Percentiles rank a stretch among this genome's conserved stretches.
phyloP scores from a whole-genome alignment of 2,888 invertebrate genomes.

The Tineola bisselliella region DNA sequence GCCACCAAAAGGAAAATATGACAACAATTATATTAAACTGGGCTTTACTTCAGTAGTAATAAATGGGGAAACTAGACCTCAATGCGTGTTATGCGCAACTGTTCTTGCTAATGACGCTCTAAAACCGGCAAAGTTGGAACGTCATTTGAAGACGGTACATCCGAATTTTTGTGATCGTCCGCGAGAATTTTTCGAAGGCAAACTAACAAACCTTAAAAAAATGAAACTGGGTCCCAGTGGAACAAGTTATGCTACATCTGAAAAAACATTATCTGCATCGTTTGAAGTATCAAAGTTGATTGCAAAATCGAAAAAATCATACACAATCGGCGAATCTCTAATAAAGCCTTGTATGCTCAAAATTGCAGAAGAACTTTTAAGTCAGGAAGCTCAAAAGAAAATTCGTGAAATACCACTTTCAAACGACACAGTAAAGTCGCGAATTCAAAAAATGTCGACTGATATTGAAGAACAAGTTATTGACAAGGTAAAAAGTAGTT shows the following conservation, averaged over 20 bases:
- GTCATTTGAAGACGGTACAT: constrained; percentile 9
- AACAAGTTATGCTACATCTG: constrained; percentile 1
- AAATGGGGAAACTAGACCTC: no score
- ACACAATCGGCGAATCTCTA: no score
- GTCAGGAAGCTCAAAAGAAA: constrained; percentile 7
- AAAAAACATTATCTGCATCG: constrained; percentile 10
- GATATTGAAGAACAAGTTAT: constrained; percentile 9
- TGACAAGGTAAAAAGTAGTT: not conserved
- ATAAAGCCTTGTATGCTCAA: no score
- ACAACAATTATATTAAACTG: no score
- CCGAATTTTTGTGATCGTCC: constrained; percentile 5
- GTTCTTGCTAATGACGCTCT: constrained; percentile 5
- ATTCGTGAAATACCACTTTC: constrained; percentile 10
- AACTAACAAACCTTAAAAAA: no score
- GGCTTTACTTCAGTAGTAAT: no score
- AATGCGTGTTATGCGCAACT: constrained; percentile 1
- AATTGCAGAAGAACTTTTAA: constrained; percentile 12
- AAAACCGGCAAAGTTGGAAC: constrained; percentile 12
- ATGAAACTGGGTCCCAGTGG: no score
- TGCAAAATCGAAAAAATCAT: constrained; percentile 8
- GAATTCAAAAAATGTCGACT: not conserved
- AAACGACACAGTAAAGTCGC: constrained; percentile 9
- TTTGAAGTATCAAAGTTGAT: constrained; percentile 12
- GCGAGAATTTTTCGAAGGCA: constrained; percentile 3
- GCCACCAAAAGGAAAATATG: no score